Evolutionary conservation across 2,113 vertebrate genomes (phyloP).

Genomic region (Ahaetulla prasina): DNA sequence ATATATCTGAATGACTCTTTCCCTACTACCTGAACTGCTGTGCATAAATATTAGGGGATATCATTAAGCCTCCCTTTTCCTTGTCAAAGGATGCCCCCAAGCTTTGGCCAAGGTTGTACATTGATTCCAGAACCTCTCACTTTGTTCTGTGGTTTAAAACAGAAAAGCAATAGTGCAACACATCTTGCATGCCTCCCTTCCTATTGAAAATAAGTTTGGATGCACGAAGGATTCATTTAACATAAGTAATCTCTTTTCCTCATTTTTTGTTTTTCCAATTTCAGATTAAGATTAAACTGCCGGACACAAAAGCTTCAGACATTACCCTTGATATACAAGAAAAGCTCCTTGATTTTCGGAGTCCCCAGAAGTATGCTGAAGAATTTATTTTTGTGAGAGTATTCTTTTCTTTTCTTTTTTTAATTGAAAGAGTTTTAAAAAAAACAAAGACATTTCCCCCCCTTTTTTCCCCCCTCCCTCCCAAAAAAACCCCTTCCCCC

Average conservation of each 20-base stretch:
- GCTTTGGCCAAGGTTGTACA: neutral
- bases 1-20: neutral
- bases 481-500: no score
- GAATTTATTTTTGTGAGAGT: neutral
- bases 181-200: neutral
- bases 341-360: slow-evolving; percentile 84
- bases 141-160: neutral
- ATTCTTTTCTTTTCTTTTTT: neutral
- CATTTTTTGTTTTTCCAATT: slow-evolving; percentile 38
- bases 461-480: no score
- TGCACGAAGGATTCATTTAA: slow-evolving; percentile 22
- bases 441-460: no score
- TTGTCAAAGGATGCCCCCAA: neutral
- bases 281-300: slow-evolving; percentile 90
- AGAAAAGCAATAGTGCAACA: neutral
- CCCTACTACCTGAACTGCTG: neutral
- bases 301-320: slow-evolving; percentile 79
- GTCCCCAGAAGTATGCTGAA: slow-evolving; percentile 82
- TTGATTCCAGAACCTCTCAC: no score
- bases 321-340: slow-evolving; percentile 84
- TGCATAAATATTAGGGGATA: neutral
- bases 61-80: neutral
- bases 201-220: slow-evolving; percentile 2
- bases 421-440: no score
- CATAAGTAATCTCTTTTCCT: neutral